These are phyloP conservation scores for Charaxes varanes DNA, from an alignment of 1,140 invertebrate genomes.

Conservation along the genomic window DNA sequence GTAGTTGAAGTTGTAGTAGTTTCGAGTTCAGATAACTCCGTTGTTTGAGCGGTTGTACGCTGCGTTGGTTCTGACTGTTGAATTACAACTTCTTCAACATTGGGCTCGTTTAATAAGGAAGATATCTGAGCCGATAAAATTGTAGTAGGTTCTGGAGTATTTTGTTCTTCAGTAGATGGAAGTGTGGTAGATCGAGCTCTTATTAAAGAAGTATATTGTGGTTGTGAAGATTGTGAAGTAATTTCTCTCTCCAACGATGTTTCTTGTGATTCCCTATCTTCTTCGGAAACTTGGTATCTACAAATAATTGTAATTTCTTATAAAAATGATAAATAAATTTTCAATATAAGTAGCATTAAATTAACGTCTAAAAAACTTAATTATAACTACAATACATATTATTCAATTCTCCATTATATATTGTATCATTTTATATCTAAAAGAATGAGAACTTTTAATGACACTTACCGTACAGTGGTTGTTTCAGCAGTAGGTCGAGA, in stretches of 20 bases:
- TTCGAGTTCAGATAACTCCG: conserved; percentile 37
- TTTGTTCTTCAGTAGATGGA: conserved; percentile 35
- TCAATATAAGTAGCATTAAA: too few relatives aligned
- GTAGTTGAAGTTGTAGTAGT: conserved; percentile 24
- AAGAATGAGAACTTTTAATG: not conserved
- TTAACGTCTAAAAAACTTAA: too few relatives aligned
- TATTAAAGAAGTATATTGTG: conserved; percentile 56
- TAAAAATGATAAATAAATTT: too few relatives aligned
- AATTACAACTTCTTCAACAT: conserved; percentile 32
- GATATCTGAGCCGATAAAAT: conserved; percentile 68
- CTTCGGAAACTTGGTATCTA: conserved; percentile 43
- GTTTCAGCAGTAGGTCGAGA: conserved; percentile 73
- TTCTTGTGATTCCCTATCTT: conserved; percentile 42
- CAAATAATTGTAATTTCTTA: conserved; percentile 17
- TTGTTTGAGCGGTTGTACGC: conserved; percentile 19
- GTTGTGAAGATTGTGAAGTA: conserved; percentile 50
- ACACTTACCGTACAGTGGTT: conserved; percentile 52
- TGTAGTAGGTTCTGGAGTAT: conserved; percentile 60
- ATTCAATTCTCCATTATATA: not conserved
- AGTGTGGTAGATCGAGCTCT: conserved; percentile 51
- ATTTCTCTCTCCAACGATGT: conserved; percentile 59
- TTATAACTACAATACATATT: not conserved
- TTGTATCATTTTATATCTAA: not conserved
- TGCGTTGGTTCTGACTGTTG: conserved; percentile 30
- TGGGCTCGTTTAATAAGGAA: conserved; percentile 64